A percentile compares a stretch with the other conserved stretches of the same genome.
Evolutionary conservation across 1,140 invertebrate species (phyloP).

Genomic region (Notospermus geniculatus): DNA sequence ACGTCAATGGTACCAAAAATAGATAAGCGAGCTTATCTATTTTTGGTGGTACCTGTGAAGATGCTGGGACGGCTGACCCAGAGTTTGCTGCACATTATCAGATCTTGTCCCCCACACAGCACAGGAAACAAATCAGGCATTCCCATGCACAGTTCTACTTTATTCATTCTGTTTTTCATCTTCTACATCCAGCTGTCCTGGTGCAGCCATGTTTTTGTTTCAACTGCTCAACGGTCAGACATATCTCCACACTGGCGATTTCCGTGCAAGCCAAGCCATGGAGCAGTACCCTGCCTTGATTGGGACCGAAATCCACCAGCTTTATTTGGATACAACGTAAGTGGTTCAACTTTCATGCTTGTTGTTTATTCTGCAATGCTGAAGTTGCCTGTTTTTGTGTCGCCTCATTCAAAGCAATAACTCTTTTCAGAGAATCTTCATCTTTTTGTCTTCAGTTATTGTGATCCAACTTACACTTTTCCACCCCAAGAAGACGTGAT

Average conservation of each 20-base stretch:
- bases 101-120: constrained; percentile 17
- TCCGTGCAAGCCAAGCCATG: constrained; percentile 68
- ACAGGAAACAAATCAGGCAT: neutral
- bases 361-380: constrained; percentile 3
- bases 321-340: constrained; percentile 77
- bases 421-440: neutral
- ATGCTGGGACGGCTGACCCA: neutral
- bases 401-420: constrained; percentile 59
- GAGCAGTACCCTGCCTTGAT: constrained; percentile 61
- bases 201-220: constrained; percentile 71
- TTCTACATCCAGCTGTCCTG: constrained; percentile 65
- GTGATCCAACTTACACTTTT: constrained; percentile 67
- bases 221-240: constrained; percentile 63
- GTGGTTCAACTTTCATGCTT: constrained; percentile 31
- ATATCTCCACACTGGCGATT: constrained; percentile 74
- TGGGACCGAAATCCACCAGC: constrained; percentile 58
- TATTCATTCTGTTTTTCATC: constrained; percentile 17
- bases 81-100: neutral
- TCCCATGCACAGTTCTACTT: constrained; percentile 1
- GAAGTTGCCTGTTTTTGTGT: no score
- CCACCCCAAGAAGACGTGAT: constrained; percentile 65
- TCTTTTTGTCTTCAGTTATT: constrained; percentile 61
- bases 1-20: no score
- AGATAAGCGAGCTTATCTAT: no score
- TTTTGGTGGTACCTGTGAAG: no score